Evolutionary conservation across 2,888 invertebrate genomes (phyloP).

Genomic region (Campoplex nolae): DNA sequence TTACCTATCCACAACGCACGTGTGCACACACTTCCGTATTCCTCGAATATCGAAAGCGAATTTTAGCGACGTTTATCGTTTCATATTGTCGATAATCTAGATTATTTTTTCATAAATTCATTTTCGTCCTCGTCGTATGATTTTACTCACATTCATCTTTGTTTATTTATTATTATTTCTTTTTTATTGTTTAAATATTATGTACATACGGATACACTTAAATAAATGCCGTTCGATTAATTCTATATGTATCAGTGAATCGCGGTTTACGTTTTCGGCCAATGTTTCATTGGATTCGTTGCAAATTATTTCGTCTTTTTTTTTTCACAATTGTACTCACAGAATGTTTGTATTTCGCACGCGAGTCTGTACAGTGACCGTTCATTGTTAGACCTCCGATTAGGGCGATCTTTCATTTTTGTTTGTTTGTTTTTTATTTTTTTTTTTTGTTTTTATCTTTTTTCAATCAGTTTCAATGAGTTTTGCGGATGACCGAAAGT

Average conservation of each 20-base stretch:
- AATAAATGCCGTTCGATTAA: constrained; percentile 73
- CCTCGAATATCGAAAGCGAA: constrained; percentile 8
- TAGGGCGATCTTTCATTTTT: constrained; percentile 17
- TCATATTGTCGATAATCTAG: neutral
- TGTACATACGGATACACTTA: constrained; percentile 76
- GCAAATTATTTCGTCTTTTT: constrained; percentile 39
- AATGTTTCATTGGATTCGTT: constrained; percentile 39
- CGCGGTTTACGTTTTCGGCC: constrained; percentile 39
- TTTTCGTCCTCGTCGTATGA: constrained; percentile 49
- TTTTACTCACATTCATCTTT: constrained; percentile 62
- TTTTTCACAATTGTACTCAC: constrained; percentile 40
- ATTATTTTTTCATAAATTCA: constrained; percentile 20
- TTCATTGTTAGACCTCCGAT: constrained; percentile 26
- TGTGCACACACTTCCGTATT: constrained; percentile 44
- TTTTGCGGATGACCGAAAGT: constrained; percentile 45
- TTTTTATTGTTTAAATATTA: constrained; percentile 73
- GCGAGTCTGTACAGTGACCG: constrained; percentile 52
- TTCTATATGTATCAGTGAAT: constrained; percentile 55
- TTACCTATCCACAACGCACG: constrained; percentile 66
- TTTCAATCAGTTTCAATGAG: neutral
- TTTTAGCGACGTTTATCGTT: neutral
- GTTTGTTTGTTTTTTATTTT: constrained; percentile 22
- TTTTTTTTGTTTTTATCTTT: neutral
- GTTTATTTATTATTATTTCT: constrained; percentile 7
- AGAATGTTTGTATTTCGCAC: constrained; percentile 25